A percentile compares a stretch with the other conserved stretches of the same genome.
These are phyloP conservation scores for Boloria selene DNA, from an alignment of 2,888 invertebrate genomes.

Conservation along the genomic window DNA sequence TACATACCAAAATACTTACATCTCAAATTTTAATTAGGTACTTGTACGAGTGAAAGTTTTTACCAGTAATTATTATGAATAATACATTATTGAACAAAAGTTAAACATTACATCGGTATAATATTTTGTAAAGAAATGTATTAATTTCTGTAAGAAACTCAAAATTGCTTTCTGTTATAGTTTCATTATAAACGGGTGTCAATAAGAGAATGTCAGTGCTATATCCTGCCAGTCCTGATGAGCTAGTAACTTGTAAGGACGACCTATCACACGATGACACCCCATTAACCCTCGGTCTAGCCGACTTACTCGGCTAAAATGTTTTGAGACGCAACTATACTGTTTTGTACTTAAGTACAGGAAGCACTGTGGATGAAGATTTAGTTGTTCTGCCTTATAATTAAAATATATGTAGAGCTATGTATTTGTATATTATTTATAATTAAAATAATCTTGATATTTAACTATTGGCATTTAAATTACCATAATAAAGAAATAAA, in stretches of 20 bases:
- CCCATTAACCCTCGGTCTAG: conserved; percentile 71
- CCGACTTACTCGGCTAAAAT: conserved; percentile 69
- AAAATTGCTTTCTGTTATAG: conserved; percentile 13
- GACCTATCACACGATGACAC: conserved; percentile 78
- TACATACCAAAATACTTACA: too few species aligned
- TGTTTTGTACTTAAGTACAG: conserved; percentile 16
- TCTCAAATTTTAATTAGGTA: too few species aligned
- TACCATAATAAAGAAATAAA: too few species aligned
- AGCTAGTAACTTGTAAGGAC: conserved; percentile 63
- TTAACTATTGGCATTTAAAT: too few species aligned
- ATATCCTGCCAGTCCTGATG: conserved; percentile 58
- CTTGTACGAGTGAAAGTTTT: too few species aligned
- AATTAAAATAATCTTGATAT: too few species aligned
- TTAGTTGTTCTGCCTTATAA: neutral
- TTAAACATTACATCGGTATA: too few species aligned
- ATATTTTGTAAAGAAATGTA: too few species aligned
- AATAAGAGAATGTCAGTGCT: conserved; percentile 57
- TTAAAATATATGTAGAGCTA: neutral
- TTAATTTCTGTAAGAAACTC: neutral
- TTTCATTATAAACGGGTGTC: conserved; percentile 62
- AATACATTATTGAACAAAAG: too few species aligned
- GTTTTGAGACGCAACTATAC: conserved; percentile 57
- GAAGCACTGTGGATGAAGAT: conserved; percentile 26
- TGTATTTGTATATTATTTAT: neutral
- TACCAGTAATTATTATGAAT: too few species aligned